Base-by-base conservation (phyloP, 2,797 vertebrate species). In the Poeciliopsis turneri region DNA sequence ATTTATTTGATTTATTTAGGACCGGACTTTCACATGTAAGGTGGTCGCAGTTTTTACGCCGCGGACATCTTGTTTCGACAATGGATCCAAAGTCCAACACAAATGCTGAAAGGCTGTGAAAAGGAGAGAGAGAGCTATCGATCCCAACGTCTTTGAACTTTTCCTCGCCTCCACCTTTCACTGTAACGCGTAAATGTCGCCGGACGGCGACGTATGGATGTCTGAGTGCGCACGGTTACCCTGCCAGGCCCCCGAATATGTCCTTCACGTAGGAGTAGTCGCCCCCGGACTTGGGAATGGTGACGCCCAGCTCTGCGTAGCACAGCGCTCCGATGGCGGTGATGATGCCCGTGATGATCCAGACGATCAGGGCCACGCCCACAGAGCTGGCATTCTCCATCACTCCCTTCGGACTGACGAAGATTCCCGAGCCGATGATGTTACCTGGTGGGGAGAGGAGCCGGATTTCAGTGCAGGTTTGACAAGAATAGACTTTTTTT, bases 241-340 rank as follows among this genome's bases (percentile, higher is more conserved):
- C 97, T 1, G 97, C 97, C 82, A 98, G 92, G 36, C 97, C 97
- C 64, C 97, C 97, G 1, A 98, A 98, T 90, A 98, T 97, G 89
- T 98, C 97, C 87, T 98, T 98, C 74, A 98, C 97, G 9, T 98
- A 98, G 79, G 97, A 95, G 90, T 98, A 98, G 91, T 98, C 97
- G 9, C 97, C 97, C 7, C 97, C 97, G 0, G 97, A 98, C 85
- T 97, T 98, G 47, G 97, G 97, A 87, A 98, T 98, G 84, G 97
- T 98, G 92, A 98, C 97, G 0, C 97, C 97, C 39, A 98, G 94
- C 87, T 98, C 97, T 0, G 97, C 97, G 39, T 98, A 98, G 93
- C 97, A 98, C 79, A 98, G 92, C 0, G 97, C 97, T 0, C 97
- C 97, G 18, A 98, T 95, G 47, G 97, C 97, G 0, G 97, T 98